These are phyloP conservation scores for Drosophila obscura DNA, from an alignment of 1,140 invertebrate genomes.

Conservation along the genomic window DNA sequence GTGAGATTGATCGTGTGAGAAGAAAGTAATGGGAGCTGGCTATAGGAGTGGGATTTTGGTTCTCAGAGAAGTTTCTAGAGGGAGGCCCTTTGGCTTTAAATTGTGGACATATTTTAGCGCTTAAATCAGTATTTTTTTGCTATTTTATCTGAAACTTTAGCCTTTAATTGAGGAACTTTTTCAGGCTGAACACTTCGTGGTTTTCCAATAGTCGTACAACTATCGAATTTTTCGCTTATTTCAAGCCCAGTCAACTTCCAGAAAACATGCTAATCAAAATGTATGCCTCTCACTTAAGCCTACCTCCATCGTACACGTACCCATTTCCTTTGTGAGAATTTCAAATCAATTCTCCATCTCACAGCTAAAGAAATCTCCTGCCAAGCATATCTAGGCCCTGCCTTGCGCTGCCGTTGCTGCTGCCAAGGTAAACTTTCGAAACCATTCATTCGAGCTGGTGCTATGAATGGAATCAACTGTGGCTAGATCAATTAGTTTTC, in stretches of 20 bases:
- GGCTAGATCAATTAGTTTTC: slow-evolving; percentile 59
- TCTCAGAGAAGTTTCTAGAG: not conserved
- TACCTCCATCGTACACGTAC: not conserved
- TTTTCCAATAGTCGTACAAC: no score
- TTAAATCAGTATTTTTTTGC: no score
- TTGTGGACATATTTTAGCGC: no score
- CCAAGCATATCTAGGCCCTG: not conserved
- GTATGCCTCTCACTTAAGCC: no score
- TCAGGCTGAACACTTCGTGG: no score
- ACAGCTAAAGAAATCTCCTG: not conserved
- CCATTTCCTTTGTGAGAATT: not conserved
- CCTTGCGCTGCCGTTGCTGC: not conserved
- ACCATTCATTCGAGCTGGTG: slow-evolving; percentile 23
- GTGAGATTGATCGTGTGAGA: slow-evolving; percentile 7
- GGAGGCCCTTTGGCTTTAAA: no score
- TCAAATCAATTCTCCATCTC: not conserved
- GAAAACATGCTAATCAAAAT: no score
- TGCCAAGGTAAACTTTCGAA: slow-evolving; percentile 32
- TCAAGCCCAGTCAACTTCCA: no score
- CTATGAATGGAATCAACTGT: slow-evolving; percentile 48
- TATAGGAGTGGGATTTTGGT: not conserved
- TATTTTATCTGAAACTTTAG: no score
- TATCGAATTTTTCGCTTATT: no score
- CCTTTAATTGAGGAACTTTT: no score
- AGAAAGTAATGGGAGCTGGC: slow-evolving; percentile 5